Percentiles rank a stretch among this genome's conserved stretches.
phyloP scores from a whole-genome alignment of 2,113 vertebrate species.

The Actenoides hombroni region DNA sequence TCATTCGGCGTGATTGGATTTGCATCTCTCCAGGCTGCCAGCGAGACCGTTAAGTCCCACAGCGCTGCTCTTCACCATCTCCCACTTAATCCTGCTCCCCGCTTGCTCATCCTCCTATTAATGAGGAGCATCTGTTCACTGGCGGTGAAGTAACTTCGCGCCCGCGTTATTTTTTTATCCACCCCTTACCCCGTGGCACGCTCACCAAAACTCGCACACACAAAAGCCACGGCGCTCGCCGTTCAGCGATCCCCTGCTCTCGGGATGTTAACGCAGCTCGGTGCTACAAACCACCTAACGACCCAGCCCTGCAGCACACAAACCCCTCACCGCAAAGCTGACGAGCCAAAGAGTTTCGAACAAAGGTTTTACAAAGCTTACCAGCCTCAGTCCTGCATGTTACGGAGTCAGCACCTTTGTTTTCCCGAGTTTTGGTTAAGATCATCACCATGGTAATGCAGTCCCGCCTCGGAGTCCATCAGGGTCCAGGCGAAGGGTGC shows the following conservation, averaged over 20 bases:
- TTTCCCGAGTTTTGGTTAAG: conserved; percentile 83
- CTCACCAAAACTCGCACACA: not conserved
- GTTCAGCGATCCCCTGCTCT: not conserved
- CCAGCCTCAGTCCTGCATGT: conserved; percentile 80
- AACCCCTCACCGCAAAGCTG: not conserved
- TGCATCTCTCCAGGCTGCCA: not conserved
- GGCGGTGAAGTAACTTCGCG: not conserved
- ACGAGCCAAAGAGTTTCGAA: not conserved
- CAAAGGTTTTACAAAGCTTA: conserved; percentile 60
- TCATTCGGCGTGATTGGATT: not conserved
- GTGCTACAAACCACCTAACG: not conserved
- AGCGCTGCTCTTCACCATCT: not conserved
- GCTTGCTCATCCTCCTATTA: conserved; percentile 2
- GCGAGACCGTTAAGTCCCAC: not conserved
- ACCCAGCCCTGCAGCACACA: not conserved
- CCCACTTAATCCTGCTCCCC: not conserved
- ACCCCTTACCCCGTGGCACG: not conserved
- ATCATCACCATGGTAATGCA: conserved; percentile 87
- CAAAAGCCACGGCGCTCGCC: not conserved
- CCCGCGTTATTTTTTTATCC: not conserved
- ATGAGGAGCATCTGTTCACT: not conserved
- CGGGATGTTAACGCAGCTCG: not conserved
- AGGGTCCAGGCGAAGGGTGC: conserved; percentile 48
- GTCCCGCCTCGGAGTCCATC: conserved; percentile 58
- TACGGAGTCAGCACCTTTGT: conserved; percentile 83